phyloP scores from a whole-genome alignment of 2,797 vertebrate genomes.

The Propithecus deckenii region DNA sequence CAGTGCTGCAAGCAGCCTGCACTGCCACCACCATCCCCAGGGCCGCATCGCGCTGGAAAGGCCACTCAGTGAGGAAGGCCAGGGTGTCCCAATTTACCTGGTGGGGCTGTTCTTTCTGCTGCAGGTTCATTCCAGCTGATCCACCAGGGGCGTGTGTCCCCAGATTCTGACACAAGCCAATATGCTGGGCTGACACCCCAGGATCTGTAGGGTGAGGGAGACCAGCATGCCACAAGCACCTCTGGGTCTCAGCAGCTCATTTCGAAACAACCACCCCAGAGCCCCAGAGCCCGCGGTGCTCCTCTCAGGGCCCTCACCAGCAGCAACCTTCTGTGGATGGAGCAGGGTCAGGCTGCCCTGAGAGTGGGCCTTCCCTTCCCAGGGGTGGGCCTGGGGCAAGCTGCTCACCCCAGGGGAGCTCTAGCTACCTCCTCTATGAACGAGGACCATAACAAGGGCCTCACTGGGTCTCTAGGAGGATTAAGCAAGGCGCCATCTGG shows the following conservation, averaged over 20 bases:
- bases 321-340: not conserved
- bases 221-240: not conserved
- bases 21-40: not conserved
- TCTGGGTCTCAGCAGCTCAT: not conserved
- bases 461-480: not conserved
- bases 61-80: not conserved
- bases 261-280: not conserved
- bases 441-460: rapidly evolving
- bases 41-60: not conserved
- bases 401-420: not conserved
- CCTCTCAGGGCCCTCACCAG: not conserved
- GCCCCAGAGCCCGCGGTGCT: rapidly evolving
- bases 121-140: not conserved
- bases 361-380: not conserved
- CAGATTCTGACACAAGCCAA: not conserved
- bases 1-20: not conserved
- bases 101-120: not conserved
- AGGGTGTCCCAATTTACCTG: not conserved
- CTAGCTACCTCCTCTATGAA: rapidly evolving
- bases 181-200: not conserved
- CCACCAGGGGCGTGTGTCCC: not conserved
- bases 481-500: not conserved
- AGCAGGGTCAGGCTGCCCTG: not conserved
- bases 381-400: not conserved
- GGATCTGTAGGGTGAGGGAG: not conserved